phyloP scores from a whole-genome alignment of 2,797 vertebrate species.

The Pseudochirops corinnae region DNA sequence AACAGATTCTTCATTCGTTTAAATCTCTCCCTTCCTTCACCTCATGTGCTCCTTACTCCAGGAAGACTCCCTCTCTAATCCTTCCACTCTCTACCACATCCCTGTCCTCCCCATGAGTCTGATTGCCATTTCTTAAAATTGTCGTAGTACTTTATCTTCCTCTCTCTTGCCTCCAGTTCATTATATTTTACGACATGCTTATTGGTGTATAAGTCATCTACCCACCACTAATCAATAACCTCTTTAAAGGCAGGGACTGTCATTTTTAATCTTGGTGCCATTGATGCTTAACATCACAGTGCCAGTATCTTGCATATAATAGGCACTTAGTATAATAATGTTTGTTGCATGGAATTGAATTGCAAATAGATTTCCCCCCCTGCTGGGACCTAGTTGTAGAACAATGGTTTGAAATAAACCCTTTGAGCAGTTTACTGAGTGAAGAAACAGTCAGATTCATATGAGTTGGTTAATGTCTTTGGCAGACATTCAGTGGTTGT shows the following conservation, averaged over 20 bases:
- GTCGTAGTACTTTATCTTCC: neutral
- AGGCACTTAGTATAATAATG: neutral
- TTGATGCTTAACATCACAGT: neutral
- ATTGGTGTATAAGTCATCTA: neutral
- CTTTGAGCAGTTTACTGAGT: constrained; percentile 13
- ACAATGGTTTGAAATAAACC: neutral
- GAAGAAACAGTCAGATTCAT: neutral
- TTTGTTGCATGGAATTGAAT: constrained; percentile 46
- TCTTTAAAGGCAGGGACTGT: neutral
- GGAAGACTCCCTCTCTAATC: neutral
- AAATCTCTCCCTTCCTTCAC: neutral
- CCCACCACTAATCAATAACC: neutral
- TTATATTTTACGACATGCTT: neutral
- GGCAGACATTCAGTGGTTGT: constrained; percentile 13
- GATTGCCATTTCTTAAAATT: neutral
- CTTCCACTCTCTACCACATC: neutral
- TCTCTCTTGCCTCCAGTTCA: neutral
- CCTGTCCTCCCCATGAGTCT: neutral
- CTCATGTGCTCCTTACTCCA: neutral
- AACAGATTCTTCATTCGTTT: neutral
- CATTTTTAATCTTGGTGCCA: neutral
- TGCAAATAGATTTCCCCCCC: neutral
- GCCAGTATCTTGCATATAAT: neutral
- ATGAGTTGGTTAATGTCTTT: neutral
- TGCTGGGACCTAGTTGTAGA: neutral